Evolutionary conservation across 1,140 invertebrate genomes (phyloP).

Genomic region (Drosophila ogumai): DNA sequence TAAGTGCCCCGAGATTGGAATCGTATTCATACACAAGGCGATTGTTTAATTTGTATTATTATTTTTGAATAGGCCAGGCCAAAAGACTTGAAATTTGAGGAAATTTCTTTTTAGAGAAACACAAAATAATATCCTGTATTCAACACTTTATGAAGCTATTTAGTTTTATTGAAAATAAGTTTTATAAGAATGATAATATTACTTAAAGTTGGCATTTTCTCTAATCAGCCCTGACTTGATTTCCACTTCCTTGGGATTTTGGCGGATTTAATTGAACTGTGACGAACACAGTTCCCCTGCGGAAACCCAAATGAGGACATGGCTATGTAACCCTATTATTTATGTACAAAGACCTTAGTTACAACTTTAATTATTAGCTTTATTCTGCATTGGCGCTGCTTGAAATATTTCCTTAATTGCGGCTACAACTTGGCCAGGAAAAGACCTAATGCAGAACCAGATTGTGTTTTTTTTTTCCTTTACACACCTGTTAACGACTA

Average conservation of each 20-base stretch:
- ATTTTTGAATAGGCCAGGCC: slow-evolving; percentile 3
- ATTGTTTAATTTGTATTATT: slow-evolving; percentile 20
- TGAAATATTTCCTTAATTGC: slow-evolving; percentile 23
- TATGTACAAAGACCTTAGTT: slow-evolving; percentile 1
- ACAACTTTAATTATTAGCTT: slow-evolving; percentile 5
- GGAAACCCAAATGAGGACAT: slow-evolving; percentile 15
- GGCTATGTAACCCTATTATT: slow-evolving; percentile 4
- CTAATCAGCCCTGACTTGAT: neutral
- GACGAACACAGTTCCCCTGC: neutral
- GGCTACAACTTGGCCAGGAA: neutral
- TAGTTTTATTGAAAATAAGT: neutral
- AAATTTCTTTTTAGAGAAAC: neutral
- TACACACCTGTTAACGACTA: slow-evolving; percentile 14
- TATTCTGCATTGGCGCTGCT: slow-evolving; percentile 2
- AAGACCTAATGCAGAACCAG: slow-evolving; percentile 10
- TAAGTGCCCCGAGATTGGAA: neutral
- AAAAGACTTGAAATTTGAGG: neutral
- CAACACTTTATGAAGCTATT: neutral
- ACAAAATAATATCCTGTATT: slow-evolving; percentile 6
- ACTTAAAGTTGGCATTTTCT: neutral
- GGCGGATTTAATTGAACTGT: neutral
- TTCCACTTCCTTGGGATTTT: neutral
- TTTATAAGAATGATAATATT: neutral
- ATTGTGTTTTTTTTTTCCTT: slow-evolving; percentile 2
- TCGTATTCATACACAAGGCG: neutral